A percentile compares a stretch with the other conserved stretches of the same genome.
phyloP scores from a whole-genome alignment of 2,797 vertebrate species.

The Pelobates cultripes region DNA sequence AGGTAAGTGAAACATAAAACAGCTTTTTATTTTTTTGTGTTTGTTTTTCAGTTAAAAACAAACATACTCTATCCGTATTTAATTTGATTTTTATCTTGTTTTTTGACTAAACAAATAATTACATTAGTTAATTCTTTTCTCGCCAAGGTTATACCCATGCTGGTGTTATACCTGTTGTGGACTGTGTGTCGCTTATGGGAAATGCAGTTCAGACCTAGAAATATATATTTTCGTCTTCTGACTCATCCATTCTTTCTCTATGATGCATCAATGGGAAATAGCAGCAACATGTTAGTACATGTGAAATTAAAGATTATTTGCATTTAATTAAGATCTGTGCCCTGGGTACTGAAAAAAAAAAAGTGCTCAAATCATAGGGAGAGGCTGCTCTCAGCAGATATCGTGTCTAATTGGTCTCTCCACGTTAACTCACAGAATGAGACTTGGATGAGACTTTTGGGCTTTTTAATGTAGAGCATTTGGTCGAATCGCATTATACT shows the following conservation, averaged over 20 bases:
- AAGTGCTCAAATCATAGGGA: not conserved
- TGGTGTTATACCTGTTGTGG: too few relatives aligned
- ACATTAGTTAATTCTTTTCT: too few relatives aligned
- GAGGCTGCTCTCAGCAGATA: constrained; percentile 35
- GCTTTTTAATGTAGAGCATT: constrained; percentile 20
- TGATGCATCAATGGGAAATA: constrained; percentile 22
- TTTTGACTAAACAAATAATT: too few relatives aligned
- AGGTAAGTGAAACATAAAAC: too few relatives aligned
- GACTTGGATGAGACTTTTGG: constrained; percentile 45
- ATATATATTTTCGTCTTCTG: not conserved
- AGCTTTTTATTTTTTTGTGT: too few relatives aligned
- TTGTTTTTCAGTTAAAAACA: too few relatives aligned
- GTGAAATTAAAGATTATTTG: constrained; percentile 52
- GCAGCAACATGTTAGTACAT: constrained; percentile 30
- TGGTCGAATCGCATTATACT: constrained; percentile 23
- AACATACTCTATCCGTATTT: too few relatives aligned
- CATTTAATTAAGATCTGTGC: constrained; percentile 49
- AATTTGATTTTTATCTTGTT: too few relatives aligned
- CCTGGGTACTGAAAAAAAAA: constrained; percentile 16
- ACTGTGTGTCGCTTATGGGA: too few relatives aligned
- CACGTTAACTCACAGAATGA: constrained; percentile 29
- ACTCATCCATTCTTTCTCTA: not conserved
- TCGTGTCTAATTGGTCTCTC: constrained; percentile 48
- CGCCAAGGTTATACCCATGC: too few relatives aligned
- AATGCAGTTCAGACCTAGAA: too few relatives aligned